Base-by-base conservation (phyloP, 1,140 invertebrate species). In the Sarcophaga bullata region DNA sequence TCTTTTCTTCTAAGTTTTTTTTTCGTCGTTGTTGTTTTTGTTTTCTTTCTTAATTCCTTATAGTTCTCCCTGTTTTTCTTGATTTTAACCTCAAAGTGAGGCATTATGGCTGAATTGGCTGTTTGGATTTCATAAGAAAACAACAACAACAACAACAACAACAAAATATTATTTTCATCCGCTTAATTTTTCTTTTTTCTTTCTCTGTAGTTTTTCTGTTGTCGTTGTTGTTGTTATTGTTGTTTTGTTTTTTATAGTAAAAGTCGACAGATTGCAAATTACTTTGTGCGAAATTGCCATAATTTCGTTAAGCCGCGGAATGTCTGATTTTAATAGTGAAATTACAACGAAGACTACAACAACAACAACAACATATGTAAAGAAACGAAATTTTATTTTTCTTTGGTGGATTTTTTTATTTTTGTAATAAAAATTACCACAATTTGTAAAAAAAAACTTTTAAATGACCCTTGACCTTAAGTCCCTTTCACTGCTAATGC, bases 191-290 rank as follows among this genome's bases (percentile, higher is more conserved):
- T 73, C 47, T 72, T 49, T 47, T 72, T 75, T 50, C 49, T 73
- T 73, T 50, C 46, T 52, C 37, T 82, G 54, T n/a, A n/a, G 25
- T 37, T 37, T 37, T 37, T 37, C 25, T 37, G 25, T 37, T 2
- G 25, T 37, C 4, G 25, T 37, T 37, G 25, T 37, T 37, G 25
- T 37, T 37, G 25, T 37, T 37, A 2, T 37, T 37, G 1, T 37
- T 37, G 1, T 37, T 37, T 37, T 37, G 1, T 37, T 37, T 37
- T 1, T 1, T 82, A 82, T 78, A 82, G 73, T 73, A 82, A 81
- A 82, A 82, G 50, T 73, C 81, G 81, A 82, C 81, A 82, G 73
- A 82, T 82, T 82, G 81, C 81, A 82, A 82, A 82, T 82, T 82
- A 82, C 81, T 82, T 82, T 82, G 52, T 75, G 15, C 37, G 47